Evolutionary conservation across 2,113 vertebrate species (phyloP).

Genomic region (Bambusicola thoracicus): DNA sequence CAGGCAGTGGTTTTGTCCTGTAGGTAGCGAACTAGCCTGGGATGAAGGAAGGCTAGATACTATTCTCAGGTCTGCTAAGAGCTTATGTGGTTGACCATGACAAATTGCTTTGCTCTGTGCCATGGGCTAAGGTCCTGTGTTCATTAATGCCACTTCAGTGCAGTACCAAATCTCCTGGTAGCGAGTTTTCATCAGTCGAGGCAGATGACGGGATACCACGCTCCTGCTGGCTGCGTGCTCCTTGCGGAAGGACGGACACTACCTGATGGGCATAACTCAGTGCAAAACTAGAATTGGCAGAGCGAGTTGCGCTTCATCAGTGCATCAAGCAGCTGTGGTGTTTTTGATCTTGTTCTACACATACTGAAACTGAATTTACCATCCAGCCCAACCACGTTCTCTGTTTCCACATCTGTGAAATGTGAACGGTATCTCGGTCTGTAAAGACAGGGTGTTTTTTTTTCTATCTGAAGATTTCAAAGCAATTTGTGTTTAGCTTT

Average conservation of each 20-base stretch:
- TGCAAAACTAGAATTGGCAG: conserved; percentile 30
- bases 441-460: background rate
- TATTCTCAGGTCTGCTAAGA: background rate
- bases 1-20: background rate
- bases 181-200: background rate
- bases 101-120: background rate
- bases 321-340: conserved; percentile 30
- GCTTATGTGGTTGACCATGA: conserved; percentile 31
- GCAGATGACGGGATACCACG: background rate
- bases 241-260: background rate
- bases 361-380: conserved; percentile 22
- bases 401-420: background rate
- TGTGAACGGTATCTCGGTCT: background rate
- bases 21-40: background rate
- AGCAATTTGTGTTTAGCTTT: background rate
- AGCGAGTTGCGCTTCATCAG: background rate
- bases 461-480: background rate
- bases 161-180: background rate
- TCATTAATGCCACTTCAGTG: background rate
- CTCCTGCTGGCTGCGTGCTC: background rate
- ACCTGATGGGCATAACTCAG: conserved; percentile 9
- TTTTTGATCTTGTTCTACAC: conserved; percentile 24
- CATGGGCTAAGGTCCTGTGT: background rate
- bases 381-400: background rate
- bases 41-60: background rate